These are phyloP conservation scores for Lanistes nyassanus DNA, from an alignment of 1,140 invertebrate species.

Conservation along the genomic window DNA sequence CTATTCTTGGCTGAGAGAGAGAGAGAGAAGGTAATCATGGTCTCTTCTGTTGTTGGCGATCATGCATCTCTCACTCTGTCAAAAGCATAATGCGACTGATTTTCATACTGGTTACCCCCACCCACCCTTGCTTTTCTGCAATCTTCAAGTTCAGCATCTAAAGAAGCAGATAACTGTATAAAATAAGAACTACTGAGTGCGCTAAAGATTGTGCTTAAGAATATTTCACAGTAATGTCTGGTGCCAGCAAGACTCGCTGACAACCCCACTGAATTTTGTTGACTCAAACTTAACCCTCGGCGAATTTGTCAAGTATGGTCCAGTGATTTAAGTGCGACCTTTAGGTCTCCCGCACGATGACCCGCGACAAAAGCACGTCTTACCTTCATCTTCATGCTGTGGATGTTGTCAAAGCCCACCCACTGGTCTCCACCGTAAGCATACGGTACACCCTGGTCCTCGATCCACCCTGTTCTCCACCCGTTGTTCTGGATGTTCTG, in stretches of 20 bases:
- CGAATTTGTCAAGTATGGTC: background rate
- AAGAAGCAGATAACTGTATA: too few species aligned
- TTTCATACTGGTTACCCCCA: too few species aligned
- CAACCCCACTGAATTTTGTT: too few species aligned
- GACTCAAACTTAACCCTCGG: background rate
- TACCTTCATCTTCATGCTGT: constrained; percentile 81
- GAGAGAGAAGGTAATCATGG: background rate
- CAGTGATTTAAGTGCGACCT: background rate
- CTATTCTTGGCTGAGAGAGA: background rate
- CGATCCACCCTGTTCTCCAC: constrained; percentile 71
- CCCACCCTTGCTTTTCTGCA: too few species aligned
- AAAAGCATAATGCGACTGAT: too few species aligned
- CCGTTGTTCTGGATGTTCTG: constrained; percentile 49
- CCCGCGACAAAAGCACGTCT: background rate
- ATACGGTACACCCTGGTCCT: constrained; percentile 81
- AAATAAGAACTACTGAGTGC: too few species aligned
- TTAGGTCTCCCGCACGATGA: background rate
- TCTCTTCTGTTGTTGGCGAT: background rate
- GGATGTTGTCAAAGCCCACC: constrained; percentile 88
- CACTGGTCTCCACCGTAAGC: constrained; percentile 84
- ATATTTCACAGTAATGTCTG: too few species aligned
- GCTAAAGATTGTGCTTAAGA: too few species aligned
- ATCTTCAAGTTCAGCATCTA: too few species aligned
- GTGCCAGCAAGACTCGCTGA: too few species aligned
- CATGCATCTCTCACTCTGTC: background rate